These are phyloP conservation scores for Papilio glaucus DNA, from an alignment of 1,140 invertebrate species.

Conservation along the genomic window DNA sequence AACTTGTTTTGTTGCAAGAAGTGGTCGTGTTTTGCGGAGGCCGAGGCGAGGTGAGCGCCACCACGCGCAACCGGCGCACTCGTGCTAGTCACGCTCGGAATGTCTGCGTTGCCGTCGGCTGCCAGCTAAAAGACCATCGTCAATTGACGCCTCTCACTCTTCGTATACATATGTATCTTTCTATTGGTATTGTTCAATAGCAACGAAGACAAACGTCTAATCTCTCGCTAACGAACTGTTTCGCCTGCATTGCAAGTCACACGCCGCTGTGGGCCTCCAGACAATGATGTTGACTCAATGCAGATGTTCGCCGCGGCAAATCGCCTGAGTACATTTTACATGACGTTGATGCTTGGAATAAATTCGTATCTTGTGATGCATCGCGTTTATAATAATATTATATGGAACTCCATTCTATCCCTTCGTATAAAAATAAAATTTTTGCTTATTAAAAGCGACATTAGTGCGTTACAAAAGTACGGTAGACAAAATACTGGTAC, in stretches of 20 bases:
- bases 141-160: conserved; percentile 45
- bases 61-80: conserved; percentile 53
- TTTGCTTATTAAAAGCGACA: no score
- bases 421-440: no score
- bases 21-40: conserved; percentile 58
- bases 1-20: conserved; percentile 61
- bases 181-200: conserved; percentile 7
- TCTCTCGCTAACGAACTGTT: neutral
- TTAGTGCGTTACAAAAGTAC: neutral
- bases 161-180: conserved; percentile 22
- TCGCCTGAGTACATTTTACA: neutral
- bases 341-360: conserved; percentile 5
- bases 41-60: conserved; percentile 63
- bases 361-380: neutral
- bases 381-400: neutral
- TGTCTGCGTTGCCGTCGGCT: conserved; percentile 60
- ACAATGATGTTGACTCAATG: conserved; percentile 20
- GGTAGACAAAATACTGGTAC: conserved; percentile 15
- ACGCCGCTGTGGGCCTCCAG: conserved; percentile 2
- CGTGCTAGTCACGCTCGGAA: conserved; percentile 73
- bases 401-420: neutral
- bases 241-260: conserved; percentile 18
- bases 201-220: neutral
- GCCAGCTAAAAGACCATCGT: conserved; percentile 56
- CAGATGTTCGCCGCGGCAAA: conserved; percentile 4